Evolutionary conservation across 2,888 invertebrate species (phyloP), one percentile per base, ranked within the genome.

Genomic region (Platycnemis pennipes): DNA sequence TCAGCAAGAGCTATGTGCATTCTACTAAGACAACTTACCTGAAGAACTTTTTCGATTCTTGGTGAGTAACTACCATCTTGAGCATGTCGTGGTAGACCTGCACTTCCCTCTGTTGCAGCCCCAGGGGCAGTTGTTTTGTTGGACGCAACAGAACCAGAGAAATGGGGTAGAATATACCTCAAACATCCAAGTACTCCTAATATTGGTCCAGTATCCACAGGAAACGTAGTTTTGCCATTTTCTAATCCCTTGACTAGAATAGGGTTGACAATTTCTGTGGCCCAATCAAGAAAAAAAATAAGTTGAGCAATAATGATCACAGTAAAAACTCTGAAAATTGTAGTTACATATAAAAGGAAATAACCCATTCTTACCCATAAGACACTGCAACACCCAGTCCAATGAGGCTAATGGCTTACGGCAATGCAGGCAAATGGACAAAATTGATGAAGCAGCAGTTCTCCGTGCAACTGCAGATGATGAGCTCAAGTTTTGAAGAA

Each of bases 371-470:
- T 94, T 96, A 97, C 97, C 98, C 95, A 98, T 96, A 88, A 98
- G 96, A 95, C 97, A 96, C 94, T 97, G 97, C 44, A 98, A 97
- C n/a, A 98, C 97, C 96, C 98, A 97, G 2, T 97, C 97, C 95
- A 98, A 96, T 96, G 98, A 98, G 95, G 97, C 96, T 94, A 96
- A 96, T 3, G 98, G 97, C 96, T 98, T 98, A 94, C 98, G 97
- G 95, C 98, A 98, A 96, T 98, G 97, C 95, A 98, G 97, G 96
- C 99, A 98, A 94, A 99, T 97, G 94, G 98, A 97, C 77, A 98
- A 97, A 94, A 99, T 97, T 96, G 98, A 98, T 94, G 97, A 97
- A 0, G 99, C 98, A 53, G 98, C 98, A 45, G 98, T 98, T 95
- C 99, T 97, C 94, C 99, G 97, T 95, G 98, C 98, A 2, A 98